phyloP scores from a whole-genome alignment of 2,888 invertebrate genomes.

The Aleiodes testaceus region DNA sequence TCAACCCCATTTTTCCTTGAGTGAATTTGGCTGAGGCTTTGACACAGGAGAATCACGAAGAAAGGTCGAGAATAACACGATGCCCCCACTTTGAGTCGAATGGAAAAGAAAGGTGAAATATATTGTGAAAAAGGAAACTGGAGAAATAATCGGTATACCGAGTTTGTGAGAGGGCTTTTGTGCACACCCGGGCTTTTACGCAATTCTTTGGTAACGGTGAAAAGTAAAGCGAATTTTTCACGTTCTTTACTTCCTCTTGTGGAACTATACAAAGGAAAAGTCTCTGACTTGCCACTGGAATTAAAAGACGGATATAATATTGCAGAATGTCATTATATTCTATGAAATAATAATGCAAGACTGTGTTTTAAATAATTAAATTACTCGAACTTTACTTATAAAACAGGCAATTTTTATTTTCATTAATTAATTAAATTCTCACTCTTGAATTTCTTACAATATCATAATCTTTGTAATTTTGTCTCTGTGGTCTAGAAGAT shows the following conservation, averaged over 20 bases:
- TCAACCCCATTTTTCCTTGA: not conserved
- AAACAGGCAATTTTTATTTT: too few species aligned
- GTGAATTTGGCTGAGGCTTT: not conserved
- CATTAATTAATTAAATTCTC: too few species aligned
- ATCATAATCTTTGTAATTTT: not conserved
- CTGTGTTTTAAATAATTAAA: too few species aligned
- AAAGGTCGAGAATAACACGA: not conserved
- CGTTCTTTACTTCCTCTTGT: slow-evolving; percentile 12
- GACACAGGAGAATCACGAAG: slow-evolving; percentile 16
- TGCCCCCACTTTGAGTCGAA: slow-evolving; percentile 14
- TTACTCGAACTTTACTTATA: too few species aligned
- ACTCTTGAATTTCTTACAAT: slow-evolving; percentile 3
- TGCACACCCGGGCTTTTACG: slow-evolving; percentile 13
- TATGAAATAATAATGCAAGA: too few species aligned
- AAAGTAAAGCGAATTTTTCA: slow-evolving; percentile 21
- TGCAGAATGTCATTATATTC: too few species aligned
- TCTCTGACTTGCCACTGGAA: too few species aligned
- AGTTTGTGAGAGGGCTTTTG: slow-evolving; percentile 26
- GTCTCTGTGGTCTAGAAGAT: too few species aligned
- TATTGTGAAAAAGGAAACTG: slow-evolving; percentile 14
- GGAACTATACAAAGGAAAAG: not conserved
- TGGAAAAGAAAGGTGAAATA: slow-evolving; percentile 6
- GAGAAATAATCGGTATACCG: slow-evolving; percentile 30
- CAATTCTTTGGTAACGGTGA: slow-evolving; percentile 19
- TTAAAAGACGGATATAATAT: too few species aligned